Evolutionary conservation across 2,113 vertebrate species (phyloP).

Genomic region (Poeciliopsis occidentalis): DNA sequence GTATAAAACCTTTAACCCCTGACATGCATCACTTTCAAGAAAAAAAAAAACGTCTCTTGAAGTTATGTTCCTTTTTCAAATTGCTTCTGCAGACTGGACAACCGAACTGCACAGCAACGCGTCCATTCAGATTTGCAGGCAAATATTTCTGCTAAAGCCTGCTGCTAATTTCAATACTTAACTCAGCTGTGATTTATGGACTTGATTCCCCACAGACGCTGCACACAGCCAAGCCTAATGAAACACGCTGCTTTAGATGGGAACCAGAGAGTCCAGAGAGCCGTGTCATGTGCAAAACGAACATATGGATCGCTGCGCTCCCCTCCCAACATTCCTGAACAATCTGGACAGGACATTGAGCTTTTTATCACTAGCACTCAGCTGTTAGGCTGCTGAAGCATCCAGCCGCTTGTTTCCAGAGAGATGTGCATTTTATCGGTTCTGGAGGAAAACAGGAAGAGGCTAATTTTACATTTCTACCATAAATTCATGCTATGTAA

Average conservation of each 20-base stretch:
- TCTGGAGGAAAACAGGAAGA: constrained; percentile 44
- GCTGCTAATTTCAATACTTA: constrained; percentile 64
- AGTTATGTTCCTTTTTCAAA: constrained; percentile 6
- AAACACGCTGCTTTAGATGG: constrained; percentile 68
- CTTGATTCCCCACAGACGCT: constrained; percentile 54
- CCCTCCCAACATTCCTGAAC: constrained; percentile 72
- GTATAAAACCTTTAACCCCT: not conserved
- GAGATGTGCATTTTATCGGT: constrained; percentile 40
- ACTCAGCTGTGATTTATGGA: constrained; percentile 67
- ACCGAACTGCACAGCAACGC: constrained; percentile 3
- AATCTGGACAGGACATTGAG: constrained; percentile 76
- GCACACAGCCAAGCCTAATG: constrained; percentile 61
- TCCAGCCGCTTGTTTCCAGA: constrained; percentile 42
- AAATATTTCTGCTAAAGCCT: constrained; percentile 34
- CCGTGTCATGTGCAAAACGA: constrained; percentile 59
- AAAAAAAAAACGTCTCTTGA: not conserved
- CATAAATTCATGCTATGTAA: constrained; percentile 14
- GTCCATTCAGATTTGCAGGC: constrained; percentile 41
- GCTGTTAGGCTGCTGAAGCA: constrained; percentile 36
- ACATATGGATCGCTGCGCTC: constrained; percentile 68
- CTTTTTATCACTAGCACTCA: constrained; percentile 63
- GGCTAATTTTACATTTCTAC: constrained; percentile 22
- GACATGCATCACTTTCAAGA: not conserved
- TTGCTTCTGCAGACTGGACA: constrained; percentile 20
- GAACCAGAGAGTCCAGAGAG: constrained; percentile 56